These are phyloP conservation scores for Spongia lamella DNA, from an alignment of 37 sponge, comb jelly and placozoan genomes.

Conservation along the genomic window DNA sequence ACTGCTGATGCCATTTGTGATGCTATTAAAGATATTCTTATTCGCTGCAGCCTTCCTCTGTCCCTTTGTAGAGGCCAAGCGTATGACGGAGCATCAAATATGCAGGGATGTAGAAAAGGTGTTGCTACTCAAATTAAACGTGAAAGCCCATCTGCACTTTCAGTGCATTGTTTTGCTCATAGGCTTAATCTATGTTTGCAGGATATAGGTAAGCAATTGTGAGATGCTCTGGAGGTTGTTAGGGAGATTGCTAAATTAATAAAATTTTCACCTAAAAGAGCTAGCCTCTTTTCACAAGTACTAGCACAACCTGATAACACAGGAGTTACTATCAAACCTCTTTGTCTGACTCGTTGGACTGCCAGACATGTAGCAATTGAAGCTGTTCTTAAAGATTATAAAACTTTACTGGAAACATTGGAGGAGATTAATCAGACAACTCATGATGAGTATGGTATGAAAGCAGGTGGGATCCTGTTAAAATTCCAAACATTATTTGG, in stretches of 20 bases:
- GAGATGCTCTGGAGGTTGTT: constrained; percentile 47
- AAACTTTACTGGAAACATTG: constrained; percentile 34
- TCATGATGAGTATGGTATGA: constrained; percentile 56
- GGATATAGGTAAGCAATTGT: constrained; percentile 39
- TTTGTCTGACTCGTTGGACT: constrained; percentile 68
- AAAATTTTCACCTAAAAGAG: constrained; percentile 58
- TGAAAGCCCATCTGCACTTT: constrained; percentile 48
- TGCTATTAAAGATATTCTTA: constrained; percentile 54
- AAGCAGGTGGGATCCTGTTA: constrained; percentile 37
- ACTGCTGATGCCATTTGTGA: constrained; percentile 33
- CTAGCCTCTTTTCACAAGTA: constrained; percentile 5
- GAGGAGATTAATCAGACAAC: constrained; percentile 28
- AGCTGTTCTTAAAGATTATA: constrained; percentile 52
- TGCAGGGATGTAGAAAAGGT: constrained; percentile 26
- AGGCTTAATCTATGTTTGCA: constrained; percentile 57
- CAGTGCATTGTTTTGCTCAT: constrained; percentile 59
- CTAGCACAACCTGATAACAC: background rate
- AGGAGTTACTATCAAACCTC: constrained; percentile 31
- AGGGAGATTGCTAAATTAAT: constrained; percentile 30
- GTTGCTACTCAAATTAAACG: constrained; percentile 38
- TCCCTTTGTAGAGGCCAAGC: constrained; percentile 26
- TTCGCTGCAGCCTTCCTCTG: constrained; percentile 48
- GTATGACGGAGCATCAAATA: constrained; percentile 37
- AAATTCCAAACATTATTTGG: constrained; percentile 35
- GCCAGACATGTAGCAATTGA: constrained; percentile 59